Evolutionary conservation across 2,888 invertebrate species (phyloP), one percentile per base, ranked within the genome.

Genomic region (Gortyna flavago): DNA sequence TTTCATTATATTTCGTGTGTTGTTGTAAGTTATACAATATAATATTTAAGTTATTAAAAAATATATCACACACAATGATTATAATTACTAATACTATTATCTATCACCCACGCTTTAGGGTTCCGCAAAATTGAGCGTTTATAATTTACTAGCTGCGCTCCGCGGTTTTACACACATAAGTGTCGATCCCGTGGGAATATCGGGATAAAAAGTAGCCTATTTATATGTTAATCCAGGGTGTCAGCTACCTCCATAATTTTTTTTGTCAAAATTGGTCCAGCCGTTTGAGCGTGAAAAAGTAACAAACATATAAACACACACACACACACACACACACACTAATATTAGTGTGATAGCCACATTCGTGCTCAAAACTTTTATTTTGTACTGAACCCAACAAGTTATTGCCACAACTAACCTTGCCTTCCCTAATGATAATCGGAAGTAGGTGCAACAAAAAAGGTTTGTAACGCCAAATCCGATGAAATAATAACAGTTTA

Each of bases 401-500:
- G 18, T 21, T 9, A 70, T 11, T 1, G 3, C 25, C 29, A 18
- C 32, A n/a, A 21, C 48, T n/a, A 18, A 70, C n/a, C 69, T 77
- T 59, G 51, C 69, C 41, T 8, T 59, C 11, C 7, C 29, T 81
- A 81, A 77, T 77, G 81, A 76, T 81, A 81, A 77, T 83, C 69
- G 85, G 85, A 81, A 81, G 77, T 77, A 77, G 66, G 41, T 62
- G 35, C 72, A 81, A 57, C 65, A 41, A 85, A 81, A 85, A 85
- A 61, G 62, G 72, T 51, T 9, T 66, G 35, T 62, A 66, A 81
- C 71, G 74, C 77, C 69, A 81, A 85, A 83, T 77, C 54, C 48
- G 81, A 59, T 32, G 77, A 77, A 65, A 77, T 81, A 73, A 85
- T 81, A 74, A 71, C 71, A 68, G 9, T 57, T 57, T 38, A 38